Conservation (phyloP, 2,888 invertebrate species). For the Hyppa rectilinea region DNA sequence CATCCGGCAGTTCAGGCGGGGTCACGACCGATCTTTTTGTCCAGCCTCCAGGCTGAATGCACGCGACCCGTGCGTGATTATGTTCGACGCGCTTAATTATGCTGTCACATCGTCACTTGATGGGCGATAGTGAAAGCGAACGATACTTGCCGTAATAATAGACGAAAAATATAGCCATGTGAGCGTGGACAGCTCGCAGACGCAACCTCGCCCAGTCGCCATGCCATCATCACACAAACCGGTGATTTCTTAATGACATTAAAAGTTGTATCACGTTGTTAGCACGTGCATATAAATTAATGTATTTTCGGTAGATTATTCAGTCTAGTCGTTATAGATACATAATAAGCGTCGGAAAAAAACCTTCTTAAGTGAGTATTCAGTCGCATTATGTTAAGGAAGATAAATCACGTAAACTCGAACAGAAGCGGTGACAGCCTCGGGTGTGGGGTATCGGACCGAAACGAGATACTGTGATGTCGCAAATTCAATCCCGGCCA, state of each 20-base stretch:
- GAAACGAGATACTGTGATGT: constrained; percentile 61
- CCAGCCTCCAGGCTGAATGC: constrained; percentile 76
- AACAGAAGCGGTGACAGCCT: constrained; percentile 63
- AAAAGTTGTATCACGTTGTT: constrained; percentile 68
- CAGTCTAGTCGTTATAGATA: constrained; percentile 64
- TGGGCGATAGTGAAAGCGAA: constrained; percentile 88
- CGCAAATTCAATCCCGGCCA: constrained; percentile 51
- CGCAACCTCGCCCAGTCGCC: constrained; percentile 56
- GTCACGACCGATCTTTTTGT: constrained; percentile 88
- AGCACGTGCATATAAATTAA: constrained; percentile 70
- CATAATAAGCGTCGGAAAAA: constrained; percentile 68
- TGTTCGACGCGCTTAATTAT: constrained; percentile 89
- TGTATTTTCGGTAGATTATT: constrained; percentile 66
- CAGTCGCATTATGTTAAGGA: constrained; percentile 61
- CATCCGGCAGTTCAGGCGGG: constrained; percentile 86
- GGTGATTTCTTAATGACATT: constrained; percentile 64
- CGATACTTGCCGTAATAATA: constrained; percentile 82
- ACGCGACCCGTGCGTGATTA: constrained; percentile 86
- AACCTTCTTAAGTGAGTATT: constrained; percentile 62
- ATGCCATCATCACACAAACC: constrained; percentile 65
- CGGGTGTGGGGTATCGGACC: constrained; percentile 62
- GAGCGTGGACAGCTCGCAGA: constrained; percentile 39
- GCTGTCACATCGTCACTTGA: constrained; percentile 89
- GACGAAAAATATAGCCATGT: constrained; percentile 69
- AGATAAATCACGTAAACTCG: constrained; percentile 71